Evolutionary conservation across 1,140 invertebrate genomes (phyloP).

Genomic region (Scaptomyza pallida): DNA sequence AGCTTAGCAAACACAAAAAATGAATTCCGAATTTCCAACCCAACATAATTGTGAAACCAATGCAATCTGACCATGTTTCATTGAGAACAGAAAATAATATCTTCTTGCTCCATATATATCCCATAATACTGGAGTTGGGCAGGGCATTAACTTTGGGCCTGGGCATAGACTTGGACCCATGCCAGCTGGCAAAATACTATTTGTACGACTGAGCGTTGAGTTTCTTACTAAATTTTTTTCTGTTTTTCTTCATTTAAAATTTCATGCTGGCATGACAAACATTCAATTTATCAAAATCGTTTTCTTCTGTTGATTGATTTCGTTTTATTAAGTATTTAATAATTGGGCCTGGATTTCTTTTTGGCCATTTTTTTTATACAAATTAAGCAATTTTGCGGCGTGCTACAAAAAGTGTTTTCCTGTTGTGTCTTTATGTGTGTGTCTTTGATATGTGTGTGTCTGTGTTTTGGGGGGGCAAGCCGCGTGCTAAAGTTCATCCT

Average conservation of each 20-base stretch:
- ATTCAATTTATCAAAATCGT: slow-evolving; percentile 34
- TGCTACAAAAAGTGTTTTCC: slow-evolving; percentile 61
- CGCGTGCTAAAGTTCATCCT: slow-evolving; percentile 34
- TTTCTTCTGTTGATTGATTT: slow-evolving; percentile 28
- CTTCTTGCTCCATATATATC: slow-evolving; percentile 18
- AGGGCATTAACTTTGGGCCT: slow-evolving; percentile 19
- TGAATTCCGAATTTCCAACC: slow-evolving; percentile 27
- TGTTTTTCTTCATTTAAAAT: slow-evolving; percentile 20
- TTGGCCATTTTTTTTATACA: slow-evolving; percentile 47
- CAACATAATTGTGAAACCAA: slow-evolving; percentile 71
- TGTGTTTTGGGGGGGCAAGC: slow-evolving; percentile 30
- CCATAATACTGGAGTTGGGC: slow-evolving; percentile 18
- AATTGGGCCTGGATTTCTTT: slow-evolving; percentile 32
- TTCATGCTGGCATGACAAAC: slow-evolving; percentile 47
- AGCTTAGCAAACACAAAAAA: slow-evolving; percentile 51
- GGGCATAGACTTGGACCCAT: slow-evolving; percentile 43
- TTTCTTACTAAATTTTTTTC: no score
- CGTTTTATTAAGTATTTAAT: slow-evolving; percentile 2
- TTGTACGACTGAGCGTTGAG: slow-evolving; percentile 13
- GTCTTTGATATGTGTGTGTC: slow-evolving; percentile 11
- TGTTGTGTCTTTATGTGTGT: slow-evolving; percentile 14
- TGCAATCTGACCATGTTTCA: slow-evolving; percentile 72
- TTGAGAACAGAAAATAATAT: slow-evolving; percentile 39
- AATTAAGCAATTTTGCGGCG: slow-evolving; percentile 67
- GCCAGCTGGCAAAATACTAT: slow-evolving; percentile 44